A percentile compares a stretch with the other conserved stretches of the same genome.
Conservation (phyloP, 2,797 vertebrate genomes). For the Garrulus glandarius region DNA sequence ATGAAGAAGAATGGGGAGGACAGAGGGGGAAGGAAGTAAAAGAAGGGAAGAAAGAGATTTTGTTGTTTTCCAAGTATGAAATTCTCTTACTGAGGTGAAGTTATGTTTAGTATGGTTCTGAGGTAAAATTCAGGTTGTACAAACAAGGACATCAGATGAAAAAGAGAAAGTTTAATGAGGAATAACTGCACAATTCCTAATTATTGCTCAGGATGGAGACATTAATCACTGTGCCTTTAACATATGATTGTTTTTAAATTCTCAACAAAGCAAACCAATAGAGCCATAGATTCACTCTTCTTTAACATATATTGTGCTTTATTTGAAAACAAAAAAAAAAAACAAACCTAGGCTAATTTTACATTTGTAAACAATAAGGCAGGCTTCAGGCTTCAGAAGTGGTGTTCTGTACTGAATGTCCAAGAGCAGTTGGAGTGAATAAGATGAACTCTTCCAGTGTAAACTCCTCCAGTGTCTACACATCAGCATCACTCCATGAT, state of each 20-base stretch:
- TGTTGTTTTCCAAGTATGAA: neutral
- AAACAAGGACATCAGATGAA: neutral
- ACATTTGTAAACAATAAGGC: neutral
- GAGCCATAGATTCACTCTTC: neutral
- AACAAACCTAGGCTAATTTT: neutral
- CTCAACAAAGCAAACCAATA: neutral
- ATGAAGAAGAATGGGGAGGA: neutral
- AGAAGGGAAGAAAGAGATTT: neutral
- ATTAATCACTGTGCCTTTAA: neutral
- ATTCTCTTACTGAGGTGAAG: neutral
- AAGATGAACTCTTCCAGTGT: neutral
- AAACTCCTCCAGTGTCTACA: neutral
- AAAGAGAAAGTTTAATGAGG: neutral
- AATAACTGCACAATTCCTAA: neutral
- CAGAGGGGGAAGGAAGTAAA: neutral
- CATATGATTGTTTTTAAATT: neutral
- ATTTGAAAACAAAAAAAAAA: neutral
- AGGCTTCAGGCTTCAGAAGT: neutral
- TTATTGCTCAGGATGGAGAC: neutral
- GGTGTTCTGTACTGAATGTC: neutral
- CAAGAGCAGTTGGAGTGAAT: neutral
- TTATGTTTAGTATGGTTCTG: neutral
- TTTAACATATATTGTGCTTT: neutral
- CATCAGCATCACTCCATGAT: neutral
- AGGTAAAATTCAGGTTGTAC: neutral